phyloP scores from a whole-genome alignment of 2,888 invertebrate species.

The Strigamia maritima region DNA sequence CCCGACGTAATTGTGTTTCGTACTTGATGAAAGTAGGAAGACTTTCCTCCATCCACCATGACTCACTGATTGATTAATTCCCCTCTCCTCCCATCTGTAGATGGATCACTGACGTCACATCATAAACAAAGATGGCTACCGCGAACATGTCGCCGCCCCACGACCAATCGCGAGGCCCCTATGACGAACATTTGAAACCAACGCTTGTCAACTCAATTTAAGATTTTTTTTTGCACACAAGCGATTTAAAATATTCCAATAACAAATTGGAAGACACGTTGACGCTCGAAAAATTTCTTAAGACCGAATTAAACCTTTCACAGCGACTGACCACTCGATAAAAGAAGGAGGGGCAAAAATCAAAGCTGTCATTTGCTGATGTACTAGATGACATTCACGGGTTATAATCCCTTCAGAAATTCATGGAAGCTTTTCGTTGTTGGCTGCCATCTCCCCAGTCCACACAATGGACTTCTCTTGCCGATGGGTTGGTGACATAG shows the following conservation, averaged over 20 bases:
- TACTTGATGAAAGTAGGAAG: constrained; percentile 40
- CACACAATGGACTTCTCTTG: constrained; percentile 34
- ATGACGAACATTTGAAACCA: constrained; percentile 2
- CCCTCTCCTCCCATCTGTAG: constrained; percentile 27
- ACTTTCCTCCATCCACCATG: constrained; percentile 34
- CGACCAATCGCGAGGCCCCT: constrained; percentile 21
- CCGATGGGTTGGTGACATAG: constrained; percentile 37
- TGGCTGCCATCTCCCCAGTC: constrained; percentile 19
- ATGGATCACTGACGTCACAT: constrained; percentile 23
- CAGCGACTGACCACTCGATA: constrained; percentile 26
- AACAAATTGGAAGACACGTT: constrained; percentile 24
- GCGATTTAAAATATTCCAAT: constrained; percentile 16
- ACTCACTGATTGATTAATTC: constrained; percentile 39
- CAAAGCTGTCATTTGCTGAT: constrained; percentile 33
- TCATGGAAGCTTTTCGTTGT: constrained; percentile 34
- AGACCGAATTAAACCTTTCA: constrained; percentile 26
- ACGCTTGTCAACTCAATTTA: constrained; percentile 28
- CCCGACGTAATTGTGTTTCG: constrained; percentile 38
- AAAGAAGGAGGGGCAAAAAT: constrained; percentile 34
- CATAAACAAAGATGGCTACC: constrained; percentile 38
- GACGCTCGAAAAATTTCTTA: constrained; percentile 25
- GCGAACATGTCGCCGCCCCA: constrained; percentile 28
- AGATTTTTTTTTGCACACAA: neutral
- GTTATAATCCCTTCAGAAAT: constrained; percentile 29
- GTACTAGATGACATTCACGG: constrained; percentile 25